Percentiles rank a stretch among this genome's conserved stretches.
Evolutionary conservation across 2,888 invertebrate genomes (phyloP).

Genomic region (Amphipyra tragopoginis): DNA sequence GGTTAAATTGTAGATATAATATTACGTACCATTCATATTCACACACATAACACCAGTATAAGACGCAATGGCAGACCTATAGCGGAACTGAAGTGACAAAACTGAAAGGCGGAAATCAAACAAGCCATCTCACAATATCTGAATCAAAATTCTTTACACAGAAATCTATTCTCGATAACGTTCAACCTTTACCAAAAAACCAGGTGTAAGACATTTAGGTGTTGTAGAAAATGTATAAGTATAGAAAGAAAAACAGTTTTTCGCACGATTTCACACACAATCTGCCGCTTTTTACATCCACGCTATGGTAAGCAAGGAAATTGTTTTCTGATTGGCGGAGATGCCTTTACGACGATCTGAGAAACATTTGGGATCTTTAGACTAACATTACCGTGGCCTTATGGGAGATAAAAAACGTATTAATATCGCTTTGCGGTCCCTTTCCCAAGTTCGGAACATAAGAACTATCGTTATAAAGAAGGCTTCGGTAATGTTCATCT

Average conservation of each 20-base stretch:
- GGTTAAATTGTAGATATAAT: no score
- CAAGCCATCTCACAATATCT: conserved; percentile 23
- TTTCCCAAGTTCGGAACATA: conserved; percentile 30
- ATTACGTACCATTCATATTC: no score
- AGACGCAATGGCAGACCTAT: no score
- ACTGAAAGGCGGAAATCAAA: conserved; percentile 33
- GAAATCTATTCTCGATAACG: background rate
- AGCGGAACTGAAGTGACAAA: background rate
- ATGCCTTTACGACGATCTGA: conserved; percentile 52
- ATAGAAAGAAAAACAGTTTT: conserved; percentile 8
- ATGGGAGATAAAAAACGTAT: conserved; percentile 51
- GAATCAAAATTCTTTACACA: background rate
- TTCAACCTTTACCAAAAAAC: background rate
- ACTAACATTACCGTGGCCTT: conserved; percentile 49
- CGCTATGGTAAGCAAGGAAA: conserved; percentile 48
- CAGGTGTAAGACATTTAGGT: no score
- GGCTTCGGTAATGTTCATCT: conserved; percentile 21
- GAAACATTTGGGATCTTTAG: conserved; percentile 49
- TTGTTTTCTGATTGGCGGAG: conserved; percentile 68
- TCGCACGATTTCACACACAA: conserved; percentile 25
- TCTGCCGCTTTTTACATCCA: conserved; percentile 32
- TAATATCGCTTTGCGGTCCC: conserved; percentile 41
- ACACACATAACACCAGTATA: no score
- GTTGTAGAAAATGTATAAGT: no score
- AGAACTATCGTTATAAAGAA: conserved; percentile 38